Evolutionary conservation across 2,888 invertebrate genomes (phyloP).

Genomic region (Amorpha juglandis): DNA sequence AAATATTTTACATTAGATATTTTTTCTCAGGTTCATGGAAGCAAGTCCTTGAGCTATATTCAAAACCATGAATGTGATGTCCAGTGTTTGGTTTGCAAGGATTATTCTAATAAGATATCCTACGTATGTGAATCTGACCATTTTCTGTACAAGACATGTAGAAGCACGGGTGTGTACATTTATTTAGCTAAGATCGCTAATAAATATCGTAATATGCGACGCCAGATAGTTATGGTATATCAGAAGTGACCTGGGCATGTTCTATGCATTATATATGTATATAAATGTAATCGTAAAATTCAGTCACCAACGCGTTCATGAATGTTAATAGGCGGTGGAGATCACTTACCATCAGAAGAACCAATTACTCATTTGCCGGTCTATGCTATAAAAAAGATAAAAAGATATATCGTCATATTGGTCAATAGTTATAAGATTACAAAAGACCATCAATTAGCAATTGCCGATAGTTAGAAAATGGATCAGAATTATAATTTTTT

Average conservation of each 20-base stretch:
- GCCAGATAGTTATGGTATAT: too few relatives aligned
- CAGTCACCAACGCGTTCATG: too few relatives aligned
- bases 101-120: not conserved
- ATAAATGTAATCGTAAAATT: too few relatives aligned
- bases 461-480: slow-evolving; percentile 5
- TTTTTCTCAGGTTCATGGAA: not conserved
- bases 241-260: too few relatives aligned
- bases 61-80: slow-evolving; percentile 33
- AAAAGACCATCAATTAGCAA: not conserved
- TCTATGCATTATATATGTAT: too few relatives aligned
- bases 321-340: too few relatives aligned
- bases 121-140: slow-evolving; percentile 10
- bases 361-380: too few relatives aligned
- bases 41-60: slow-evolving; percentile 21
- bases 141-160: slow-evolving; percentile 3
- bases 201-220: too few relatives aligned
- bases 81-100: slow-evolving; percentile 6
- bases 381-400: too few relatives aligned
- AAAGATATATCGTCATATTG: too few relatives aligned
- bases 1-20: not conserved
- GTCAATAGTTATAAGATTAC: not conserved
- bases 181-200: not conserved
- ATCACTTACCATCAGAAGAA: too few relatives aligned
- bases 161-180: not conserved
- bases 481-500: not conserved